Evolutionary conservation across 2,797 vertebrate species (phyloP), one percentile per base, ranked within the genome.

Genomic region (Clamator glandarius): DNA sequence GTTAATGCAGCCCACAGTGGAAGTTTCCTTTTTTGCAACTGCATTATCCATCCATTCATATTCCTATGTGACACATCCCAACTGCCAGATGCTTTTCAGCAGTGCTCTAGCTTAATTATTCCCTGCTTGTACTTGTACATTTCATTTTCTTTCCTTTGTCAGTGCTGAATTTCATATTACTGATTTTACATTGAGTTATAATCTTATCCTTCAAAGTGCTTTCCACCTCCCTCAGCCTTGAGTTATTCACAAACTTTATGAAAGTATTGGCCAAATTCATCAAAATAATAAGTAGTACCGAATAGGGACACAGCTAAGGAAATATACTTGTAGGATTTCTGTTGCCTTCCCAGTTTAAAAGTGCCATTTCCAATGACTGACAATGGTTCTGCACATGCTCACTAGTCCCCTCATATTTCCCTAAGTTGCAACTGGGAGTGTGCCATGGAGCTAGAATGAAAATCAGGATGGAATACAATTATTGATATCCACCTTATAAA

Each of bases 71-170:
- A 88, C 78, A 64, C 54, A 72, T 50, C 36, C 54, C 89, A 81
- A 57, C 39, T 1, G 7, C 89, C 91, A 95, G 87, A 91, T 91
- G 87, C 76, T 90, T 88, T 93, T 91, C 82, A 86, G 69, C 82
- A 86, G 42, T 78, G 62, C 79, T 93, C 14, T 8, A 70, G 84
- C 64, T 96, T 85, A 85, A 95, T 96, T 87, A 92, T 68, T 91
- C 87, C 57, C 73, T 84, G 46, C 66, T 92, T 91, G 55, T 84
- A 81, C 35, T 76, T 3, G 3, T 33, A 29, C 39, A 78, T 91
- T 94, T 89, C 2, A 89, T 95, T 93, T 92, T 91, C 82, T 77
- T 29, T 54, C 54, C 57, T 86, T 84, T 86, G n/a, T 79, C 42
- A 77, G 42, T 44, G 80, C 39, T 81, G 59, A 88, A 91, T 69